Base-by-base conservation (phyloP, 2,797 vertebrate genomes). In the Gouania willdenowi region DNA sequence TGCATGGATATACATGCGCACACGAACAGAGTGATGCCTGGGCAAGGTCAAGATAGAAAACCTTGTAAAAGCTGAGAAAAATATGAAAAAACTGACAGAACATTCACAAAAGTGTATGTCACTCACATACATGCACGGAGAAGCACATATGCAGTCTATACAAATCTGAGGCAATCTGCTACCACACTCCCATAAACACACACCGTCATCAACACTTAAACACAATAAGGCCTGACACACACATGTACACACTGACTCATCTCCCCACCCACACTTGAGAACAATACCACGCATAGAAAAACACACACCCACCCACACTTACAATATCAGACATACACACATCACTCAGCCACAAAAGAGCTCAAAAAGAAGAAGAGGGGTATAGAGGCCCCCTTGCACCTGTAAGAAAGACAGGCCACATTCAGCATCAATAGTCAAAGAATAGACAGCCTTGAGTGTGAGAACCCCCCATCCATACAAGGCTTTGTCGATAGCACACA, bases 301-400 rank as follows among this genome's bases (percentile, higher is more conserved):
- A 53, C 36, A 60, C 44, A 55, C 41, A 45, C 26, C 32, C 26
- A 8, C 25, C 43, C 29, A 44, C 22, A n/a, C 44, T 46, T 62
- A 65, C 68, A 60, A 62, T 67, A 66, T 71, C 67, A 70, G 53
- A 77, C 72, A 57, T 40, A 48, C 65, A 71, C 68, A 69, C 68
- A 75, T 69, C 45, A 46, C 47, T 69, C 41, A 52, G 49, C 52
- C 62, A 75, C 68, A 81, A 66, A 66, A 41, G 65, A 64, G 47
- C 31, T 24, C 30, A 56, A 57, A 41, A 34, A 58, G 49, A 45
- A 66, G 51, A 37, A 53, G 36, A 41, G 30, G 41, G 53, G 28
- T 15, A 58, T 46, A 63, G 66, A 65, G 63, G 52, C 41, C 52
- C 66, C 61, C 23, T 46, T 70, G 68, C 70, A 80, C 74, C 78